Conservation (phyloP, 2,113 vertebrate species). For the Hiodon tergisus region DNA sequence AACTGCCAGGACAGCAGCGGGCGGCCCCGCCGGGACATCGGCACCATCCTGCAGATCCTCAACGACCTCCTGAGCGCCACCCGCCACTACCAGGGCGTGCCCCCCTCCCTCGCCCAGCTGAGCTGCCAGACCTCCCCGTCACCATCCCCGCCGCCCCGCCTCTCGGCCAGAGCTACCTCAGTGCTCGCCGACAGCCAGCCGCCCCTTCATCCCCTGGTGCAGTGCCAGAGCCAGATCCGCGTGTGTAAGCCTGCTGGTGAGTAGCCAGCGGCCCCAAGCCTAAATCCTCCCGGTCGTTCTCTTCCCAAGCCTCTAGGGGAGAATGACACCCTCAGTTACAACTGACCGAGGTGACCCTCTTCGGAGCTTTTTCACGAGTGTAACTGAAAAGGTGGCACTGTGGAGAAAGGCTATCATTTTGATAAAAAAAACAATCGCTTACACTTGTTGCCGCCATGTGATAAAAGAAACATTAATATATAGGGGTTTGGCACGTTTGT, state of each 20-base stretch:
- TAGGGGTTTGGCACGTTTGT: too few relatives aligned
- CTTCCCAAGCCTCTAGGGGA: too few relatives aligned
- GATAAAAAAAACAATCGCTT: too few relatives aligned
- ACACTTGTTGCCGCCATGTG: too few relatives aligned
- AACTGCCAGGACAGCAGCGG: slow-evolving; percentile 75
- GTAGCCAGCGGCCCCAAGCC: slow-evolving; percentile 36
- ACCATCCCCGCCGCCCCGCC: slow-evolving; percentile 31
- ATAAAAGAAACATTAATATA: too few relatives aligned
- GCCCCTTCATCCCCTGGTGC: slow-evolving; percentile 64
- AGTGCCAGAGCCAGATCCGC: slow-evolving; percentile 86
- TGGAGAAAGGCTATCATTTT: too few relatives aligned
- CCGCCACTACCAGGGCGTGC: slow-evolving; percentile 78
- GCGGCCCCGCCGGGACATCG: slow-evolving; percentile 73
- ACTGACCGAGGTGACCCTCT: too few relatives aligned
- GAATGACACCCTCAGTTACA: too few relatives aligned
- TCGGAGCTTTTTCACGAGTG: too few relatives aligned
- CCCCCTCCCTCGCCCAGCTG: slow-evolving; percentile 65
- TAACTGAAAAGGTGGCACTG: too few relatives aligned
- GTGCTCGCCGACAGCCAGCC: slow-evolving; percentile 41
- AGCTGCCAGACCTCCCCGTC: slow-evolving; percentile 64
- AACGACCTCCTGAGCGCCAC: slow-evolving; percentile 86
- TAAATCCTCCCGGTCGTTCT: slow-evolving; percentile 21
- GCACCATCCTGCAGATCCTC: slow-evolving; percentile 89
- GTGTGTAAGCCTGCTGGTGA: slow-evolving; percentile 85
- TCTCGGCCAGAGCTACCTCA: slow-evolving; percentile 61